Evolutionary conservation across 1,140 invertebrate genomes (phyloP), one percentile per base, ranked within the genome.

Genomic region (Heterodera carotae): DNA sequence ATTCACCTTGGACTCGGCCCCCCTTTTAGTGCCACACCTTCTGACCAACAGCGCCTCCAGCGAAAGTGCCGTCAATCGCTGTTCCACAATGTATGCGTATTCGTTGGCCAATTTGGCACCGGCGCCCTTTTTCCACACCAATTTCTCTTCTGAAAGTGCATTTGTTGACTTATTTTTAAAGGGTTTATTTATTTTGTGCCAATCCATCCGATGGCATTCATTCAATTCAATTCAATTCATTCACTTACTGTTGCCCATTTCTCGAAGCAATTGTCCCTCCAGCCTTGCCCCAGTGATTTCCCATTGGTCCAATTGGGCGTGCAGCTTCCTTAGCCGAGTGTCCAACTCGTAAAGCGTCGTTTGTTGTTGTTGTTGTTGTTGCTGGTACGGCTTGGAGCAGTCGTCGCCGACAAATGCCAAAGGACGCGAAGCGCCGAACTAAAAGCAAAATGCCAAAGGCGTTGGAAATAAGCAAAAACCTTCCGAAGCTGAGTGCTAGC

Each of bases 251-350:
- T 74, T 74, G 64, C 27, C 64, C 48, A 74, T 36, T 34, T 74
- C 71, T 59, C 71, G 59, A 25, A 74, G 33, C n/a, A 74, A 29
- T 62, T 74, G 71, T 0, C 71, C 71, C 39, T 74, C 71, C 53
- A 74, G 36, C 18, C 71, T 10, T 60, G 59, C 71, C 56, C 71
- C 71, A 8, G 71, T 74, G 15, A 74, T 74, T 25, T 74, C 71
- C 64, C 59, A 74, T 2, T 74, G 71, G 64, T 74, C 71, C 59
- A 74, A 36, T 25, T 74, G 71, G 27, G 71, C 56, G 64, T 74
- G 71, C 64, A 74, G 34, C 8, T 64, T 62, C n/a, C 71, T 56
- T 6, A 74, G 36, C 64, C 64, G 59, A 12, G 71, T 74, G 56
- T 74, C 71, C 25, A 74, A 60, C 34, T 74, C 71, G 27, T 74